Evolutionary conservation across 1,140 invertebrate species (phyloP).

Genomic region (Eupristina koningsbergeri): DNA sequence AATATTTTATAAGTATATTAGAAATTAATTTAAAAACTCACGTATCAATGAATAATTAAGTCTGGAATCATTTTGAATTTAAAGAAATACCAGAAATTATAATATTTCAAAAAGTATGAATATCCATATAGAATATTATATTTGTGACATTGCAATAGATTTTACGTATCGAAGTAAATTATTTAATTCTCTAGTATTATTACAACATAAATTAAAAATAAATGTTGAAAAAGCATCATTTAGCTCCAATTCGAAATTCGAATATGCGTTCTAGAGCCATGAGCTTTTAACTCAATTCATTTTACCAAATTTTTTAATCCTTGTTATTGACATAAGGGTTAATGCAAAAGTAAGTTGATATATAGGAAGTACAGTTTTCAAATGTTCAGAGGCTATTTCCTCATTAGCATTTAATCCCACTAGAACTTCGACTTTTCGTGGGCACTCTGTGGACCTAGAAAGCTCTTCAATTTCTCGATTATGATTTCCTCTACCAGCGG

Average conservation of each 20-base stretch:
- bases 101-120: too few relatives aligned
- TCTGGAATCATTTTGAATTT: too few relatives aligned
- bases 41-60: too few relatives aligned
- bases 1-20: too few relatives aligned
- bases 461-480: conserved; percentile 61
- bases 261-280: neutral
- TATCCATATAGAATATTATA: too few relatives aligned
- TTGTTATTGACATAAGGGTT: conserved; percentile 17
- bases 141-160: neutral
- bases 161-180: neutral
- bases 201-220: too few relatives aligned
- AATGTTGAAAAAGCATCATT: too few relatives aligned
- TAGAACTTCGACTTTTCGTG: conserved; percentile 63
- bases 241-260: neutral
- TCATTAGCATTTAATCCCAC: conserved; percentile 65
- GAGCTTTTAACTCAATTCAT: neutral
- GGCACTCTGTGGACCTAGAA: neutral
- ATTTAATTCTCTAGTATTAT: neutral
- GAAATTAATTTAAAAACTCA: too few relatives aligned
- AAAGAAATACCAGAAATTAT: too few relatives aligned
- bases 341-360: conserved; percentile 26
- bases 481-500: conserved; percentile 56
- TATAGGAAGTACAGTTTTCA: neutral
- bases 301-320: conserved; percentile 3
- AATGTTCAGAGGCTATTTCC: conserved; percentile 48